These are phyloP conservation scores for Pogoniulus pusillus DNA, from an alignment of 2,797 vertebrate species.

Conservation along the genomic window DNA sequence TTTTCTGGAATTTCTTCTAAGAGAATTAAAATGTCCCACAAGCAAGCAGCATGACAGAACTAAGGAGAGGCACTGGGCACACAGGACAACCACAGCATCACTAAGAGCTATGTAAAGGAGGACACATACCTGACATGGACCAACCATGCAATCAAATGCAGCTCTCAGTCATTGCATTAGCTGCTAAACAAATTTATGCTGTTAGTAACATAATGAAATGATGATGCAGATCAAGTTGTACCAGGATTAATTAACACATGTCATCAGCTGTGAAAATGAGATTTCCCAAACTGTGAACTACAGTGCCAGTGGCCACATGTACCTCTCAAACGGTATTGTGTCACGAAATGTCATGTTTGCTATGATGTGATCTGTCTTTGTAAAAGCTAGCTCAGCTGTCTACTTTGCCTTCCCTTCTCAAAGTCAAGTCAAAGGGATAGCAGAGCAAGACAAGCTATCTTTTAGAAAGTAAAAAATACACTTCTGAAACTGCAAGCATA, in stretches of 20 bases:
- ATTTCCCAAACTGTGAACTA: background rate
- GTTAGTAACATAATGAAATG: background rate
- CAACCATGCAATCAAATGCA: fast-evolving
- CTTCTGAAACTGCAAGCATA: background rate
- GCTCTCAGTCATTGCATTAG: fast-evolving
- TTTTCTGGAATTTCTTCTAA: background rate
- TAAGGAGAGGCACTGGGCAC: background rate
- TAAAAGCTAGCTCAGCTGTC: background rate
- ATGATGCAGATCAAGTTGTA: background rate
- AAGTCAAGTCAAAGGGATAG: background rate
- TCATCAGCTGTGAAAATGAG: background rate
- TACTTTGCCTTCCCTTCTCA: background rate
- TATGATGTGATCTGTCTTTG: background rate
- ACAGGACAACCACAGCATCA: background rate
- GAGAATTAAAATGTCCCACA: background rate
- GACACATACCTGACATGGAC: fast-evolving
- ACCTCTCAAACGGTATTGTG: background rate
- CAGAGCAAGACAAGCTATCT: background rate
- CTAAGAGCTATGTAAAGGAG: background rate
- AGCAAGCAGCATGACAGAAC: background rate
- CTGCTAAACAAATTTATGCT: background rate
- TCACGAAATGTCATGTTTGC: background rate
- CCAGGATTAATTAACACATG: background rate
- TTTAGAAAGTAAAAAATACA: background rate
- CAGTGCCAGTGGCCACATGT: background rate